These are phyloP conservation scores for Neopelma chrysocephalum DNA, from an alignment of 2,797 vertebrate species.

Conservation along the genomic window DNA sequence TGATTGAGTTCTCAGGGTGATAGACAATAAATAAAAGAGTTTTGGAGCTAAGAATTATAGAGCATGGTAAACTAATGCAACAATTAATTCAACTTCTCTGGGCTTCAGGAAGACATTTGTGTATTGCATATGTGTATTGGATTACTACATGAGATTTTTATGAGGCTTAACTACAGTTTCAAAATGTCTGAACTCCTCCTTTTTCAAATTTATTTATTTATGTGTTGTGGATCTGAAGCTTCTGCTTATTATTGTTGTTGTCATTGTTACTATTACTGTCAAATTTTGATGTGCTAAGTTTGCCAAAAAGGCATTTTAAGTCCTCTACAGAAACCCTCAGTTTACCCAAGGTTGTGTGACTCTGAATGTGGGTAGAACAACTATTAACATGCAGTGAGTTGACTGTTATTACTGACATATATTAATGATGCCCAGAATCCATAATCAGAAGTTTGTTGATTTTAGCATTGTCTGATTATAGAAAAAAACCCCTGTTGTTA, in stretches of 20 bases:
- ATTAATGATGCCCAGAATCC: background rate
- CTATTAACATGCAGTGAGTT: rapidly evolving
- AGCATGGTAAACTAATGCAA: background rate
- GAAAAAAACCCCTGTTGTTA: background rate
- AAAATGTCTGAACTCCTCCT: background rate
- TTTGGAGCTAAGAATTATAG: background rate
- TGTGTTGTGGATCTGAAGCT: background rate
- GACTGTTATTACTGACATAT: background rate
- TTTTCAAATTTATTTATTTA: background rate
- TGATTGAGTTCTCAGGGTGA: background rate
- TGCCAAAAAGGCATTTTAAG: background rate
- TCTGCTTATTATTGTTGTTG: background rate
- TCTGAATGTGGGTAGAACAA: background rate
- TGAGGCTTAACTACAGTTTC: background rate
- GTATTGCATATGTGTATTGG: background rate
- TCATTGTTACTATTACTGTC: background rate
- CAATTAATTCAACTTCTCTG: background rate
- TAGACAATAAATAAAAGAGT: background rate
- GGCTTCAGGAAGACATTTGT: background rate
- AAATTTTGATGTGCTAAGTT: background rate
- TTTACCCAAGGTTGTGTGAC: background rate
- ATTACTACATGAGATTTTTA: background rate
- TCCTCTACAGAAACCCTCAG: background rate
- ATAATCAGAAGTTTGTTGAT: background rate
- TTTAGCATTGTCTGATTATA: background rate